Evolutionary conservation across 2,888 invertebrate genomes (phyloP).

Genomic region (Eilema depressum): DNA sequence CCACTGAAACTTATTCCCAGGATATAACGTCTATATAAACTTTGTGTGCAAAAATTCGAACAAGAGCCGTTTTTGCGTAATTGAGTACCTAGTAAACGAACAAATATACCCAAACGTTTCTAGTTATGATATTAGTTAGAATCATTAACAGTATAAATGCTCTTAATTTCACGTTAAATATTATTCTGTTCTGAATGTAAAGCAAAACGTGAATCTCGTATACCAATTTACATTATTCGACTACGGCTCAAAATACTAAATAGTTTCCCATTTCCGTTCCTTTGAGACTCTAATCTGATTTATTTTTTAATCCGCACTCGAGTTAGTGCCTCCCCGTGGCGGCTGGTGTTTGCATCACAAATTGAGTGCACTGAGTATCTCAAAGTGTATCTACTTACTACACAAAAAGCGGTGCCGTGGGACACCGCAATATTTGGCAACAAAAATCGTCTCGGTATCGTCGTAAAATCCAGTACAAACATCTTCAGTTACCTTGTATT

Average conservation of each 20-base stretch:
- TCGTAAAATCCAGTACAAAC: conserved; percentile 67
- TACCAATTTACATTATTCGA: conserved; percentile 12
- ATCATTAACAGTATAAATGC: not conserved
- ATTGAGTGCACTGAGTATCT: conserved; percentile 40
- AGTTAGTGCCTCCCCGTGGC: conserved; percentile 3
- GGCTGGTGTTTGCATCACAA: conserved; percentile 42
- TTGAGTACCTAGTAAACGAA: no score
- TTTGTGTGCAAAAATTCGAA: no score
- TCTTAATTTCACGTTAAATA: not conserved
- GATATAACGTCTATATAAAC: no score
- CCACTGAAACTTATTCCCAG: no score
- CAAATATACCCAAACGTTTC: no score
- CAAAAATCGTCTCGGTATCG: conserved; percentile 63
- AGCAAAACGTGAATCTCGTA: conserved; percentile 11
- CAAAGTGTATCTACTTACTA: conserved; percentile 27
- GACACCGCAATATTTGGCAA: conserved; percentile 56
- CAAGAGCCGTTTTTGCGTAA: no score
- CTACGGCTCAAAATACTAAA: conserved; percentile 10
- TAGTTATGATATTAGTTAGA: not conserved
- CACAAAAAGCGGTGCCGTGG: conserved; percentile 44
- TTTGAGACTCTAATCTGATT: conserved; percentile 29
- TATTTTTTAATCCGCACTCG: conserved; percentile 3
- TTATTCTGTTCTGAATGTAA: conserved; percentile 11
- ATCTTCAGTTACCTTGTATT: conserved; percentile 49
- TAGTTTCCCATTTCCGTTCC: conserved; percentile 17